These are phyloP conservation scores for Papilio elwesi DNA, from an alignment of 2,888 invertebrate genomes.

Conservation along the genomic window DNA sequence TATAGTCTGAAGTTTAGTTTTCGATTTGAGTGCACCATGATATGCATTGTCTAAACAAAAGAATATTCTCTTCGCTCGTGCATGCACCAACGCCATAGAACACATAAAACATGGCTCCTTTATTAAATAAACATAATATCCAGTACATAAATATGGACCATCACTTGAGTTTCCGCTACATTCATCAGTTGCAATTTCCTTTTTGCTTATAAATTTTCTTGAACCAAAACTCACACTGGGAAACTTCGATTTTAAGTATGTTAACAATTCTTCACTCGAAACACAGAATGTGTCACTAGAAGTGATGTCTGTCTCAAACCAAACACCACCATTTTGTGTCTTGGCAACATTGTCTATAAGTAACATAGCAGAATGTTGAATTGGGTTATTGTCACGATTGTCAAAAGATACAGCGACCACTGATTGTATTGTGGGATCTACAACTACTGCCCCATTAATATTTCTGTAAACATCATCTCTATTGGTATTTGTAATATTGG, in stretches of 20 bases:
- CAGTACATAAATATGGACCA: conserved; percentile 93
- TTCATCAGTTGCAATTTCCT: conserved; percentile 52
- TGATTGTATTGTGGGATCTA: conserved; percentile 87
- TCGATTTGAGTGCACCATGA: conserved; percentile 89
- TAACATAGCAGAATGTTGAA: conserved; percentile 93
- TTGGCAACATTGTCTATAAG: conserved; percentile 93
- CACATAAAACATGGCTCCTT: conserved; percentile 97
- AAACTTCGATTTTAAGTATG: conserved; percentile 64
- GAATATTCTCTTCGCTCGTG: conserved; percentile 92
- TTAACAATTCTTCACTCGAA: conserved; percentile 61
- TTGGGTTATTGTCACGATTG: conserved; percentile 85
- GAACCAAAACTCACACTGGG: conserved; percentile 77
- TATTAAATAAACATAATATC: conserved; percentile 92
- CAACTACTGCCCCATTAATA: conserved; percentile 83
- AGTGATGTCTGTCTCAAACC: conserved; percentile 61
- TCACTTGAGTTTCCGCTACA: conserved; percentile 45
- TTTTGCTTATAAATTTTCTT: conserved; percentile 62
- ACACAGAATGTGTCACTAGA: conserved; percentile 55
- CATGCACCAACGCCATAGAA: conserved; percentile 97
- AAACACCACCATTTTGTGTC: conserved; percentile 92
- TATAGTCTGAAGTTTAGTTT: conserved; percentile 90
- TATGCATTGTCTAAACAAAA: conserved; percentile 83
- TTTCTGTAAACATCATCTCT: conserved; percentile 47
- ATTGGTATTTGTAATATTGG: conserved; percentile 34
- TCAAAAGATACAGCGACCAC: conserved; percentile 88